Percentiles rank a stretch among this genome's conserved stretches.
Conservation (phyloP, 2,888 invertebrate genomes). For the Ligdia adustata region DNA sequence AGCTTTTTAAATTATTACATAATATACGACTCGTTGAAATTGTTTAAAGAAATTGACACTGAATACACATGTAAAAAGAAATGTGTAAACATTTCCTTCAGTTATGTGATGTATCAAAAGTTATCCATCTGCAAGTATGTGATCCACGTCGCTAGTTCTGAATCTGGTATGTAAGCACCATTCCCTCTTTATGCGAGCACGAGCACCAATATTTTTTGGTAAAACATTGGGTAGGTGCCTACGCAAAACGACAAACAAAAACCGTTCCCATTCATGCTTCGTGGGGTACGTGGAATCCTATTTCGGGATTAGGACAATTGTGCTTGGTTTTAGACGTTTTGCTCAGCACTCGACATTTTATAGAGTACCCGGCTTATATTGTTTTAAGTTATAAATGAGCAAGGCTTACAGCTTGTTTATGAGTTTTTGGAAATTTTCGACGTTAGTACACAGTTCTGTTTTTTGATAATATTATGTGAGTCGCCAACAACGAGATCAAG, state of each 20-base stretch:
- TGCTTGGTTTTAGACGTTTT: conserved; percentile 28
- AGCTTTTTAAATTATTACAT: too few species aligned
- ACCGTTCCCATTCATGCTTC: conserved; percentile 33
- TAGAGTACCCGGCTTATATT: conserved; percentile 10
- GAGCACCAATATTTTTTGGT: conserved; percentile 31
- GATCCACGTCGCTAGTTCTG: not conserved
- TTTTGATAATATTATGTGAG: too few species aligned
- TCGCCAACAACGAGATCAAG: too few species aligned
- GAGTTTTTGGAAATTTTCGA: too few species aligned
- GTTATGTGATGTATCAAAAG: too few species aligned
- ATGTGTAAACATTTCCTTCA: too few species aligned
- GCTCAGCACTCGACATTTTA: conserved; percentile 8
- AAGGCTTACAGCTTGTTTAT: not conserved
- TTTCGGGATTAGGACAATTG: conserved; percentile 35
- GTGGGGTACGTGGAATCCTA: conserved; percentile 32
- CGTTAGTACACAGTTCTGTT: too few species aligned
- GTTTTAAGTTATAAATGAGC: conserved; percentile 6
- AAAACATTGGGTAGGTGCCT: conserved; percentile 36
- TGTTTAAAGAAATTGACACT: too few species aligned
- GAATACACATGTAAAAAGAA: too few species aligned
- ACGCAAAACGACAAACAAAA: conserved; percentile 30
- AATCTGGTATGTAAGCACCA: conserved; percentile 16
- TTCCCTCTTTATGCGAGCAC: conserved; percentile 17
- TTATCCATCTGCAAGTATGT: not conserved
- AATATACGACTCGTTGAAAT: too few species aligned